These are phyloP conservation scores for Bombylius discolor DNA, from an alignment of 2,888 invertebrate genomes.

Conservation along the genomic window DNA sequence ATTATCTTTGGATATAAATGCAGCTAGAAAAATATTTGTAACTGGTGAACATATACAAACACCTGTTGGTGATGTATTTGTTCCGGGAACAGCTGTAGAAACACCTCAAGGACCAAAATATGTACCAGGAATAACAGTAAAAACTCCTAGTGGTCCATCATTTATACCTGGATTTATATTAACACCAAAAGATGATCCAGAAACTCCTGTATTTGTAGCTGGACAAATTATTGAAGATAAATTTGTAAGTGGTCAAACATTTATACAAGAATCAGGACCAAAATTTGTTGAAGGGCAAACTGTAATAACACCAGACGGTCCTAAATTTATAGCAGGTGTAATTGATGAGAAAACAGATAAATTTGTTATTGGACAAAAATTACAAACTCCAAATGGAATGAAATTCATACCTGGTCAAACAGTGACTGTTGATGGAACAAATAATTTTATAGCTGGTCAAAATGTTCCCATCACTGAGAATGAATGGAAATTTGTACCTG, in stretches of 20 bases:
- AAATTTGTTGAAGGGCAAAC: slow-evolving; percentile 51
- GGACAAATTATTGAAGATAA: slow-evolving; percentile 51
- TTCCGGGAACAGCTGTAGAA: slow-evolving; percentile 61
- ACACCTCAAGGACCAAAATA: slow-evolving; percentile 55
- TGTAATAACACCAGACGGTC: slow-evolving; percentile 46
- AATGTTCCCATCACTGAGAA: slow-evolving; percentile 39
- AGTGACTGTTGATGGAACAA: slow-evolving; percentile 44
- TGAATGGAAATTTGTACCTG: slow-evolving; percentile 51
- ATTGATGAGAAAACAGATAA: slow-evolving; percentile 38
- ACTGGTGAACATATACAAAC: slow-evolving; percentile 60
- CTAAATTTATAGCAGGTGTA: slow-evolving; percentile 50
- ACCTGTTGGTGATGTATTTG: slow-evolving; percentile 54
- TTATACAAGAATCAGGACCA: slow-evolving; percentile 43
- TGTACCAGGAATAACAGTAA: slow-evolving; percentile 59
- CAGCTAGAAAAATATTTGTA: slow-evolving; percentile 50
- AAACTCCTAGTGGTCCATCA: slow-evolving; percentile 51
- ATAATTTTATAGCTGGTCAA: slow-evolving; percentile 52
- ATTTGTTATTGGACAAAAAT: slow-evolving; percentile 50
- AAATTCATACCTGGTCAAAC: slow-evolving; percentile 51
- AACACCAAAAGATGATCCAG: slow-evolving; percentile 29
- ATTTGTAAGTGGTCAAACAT: slow-evolving; percentile 52
- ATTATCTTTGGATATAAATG: slow-evolving; percentile 49
- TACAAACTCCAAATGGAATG: slow-evolving; percentile 40
- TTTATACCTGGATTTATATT: slow-evolving; percentile 50
- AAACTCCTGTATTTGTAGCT: slow-evolving; percentile 52